Evolutionary conservation across 2,797 vertebrate genomes (phyloP).

Genomic region (Rhodeus uyekii): DNA sequence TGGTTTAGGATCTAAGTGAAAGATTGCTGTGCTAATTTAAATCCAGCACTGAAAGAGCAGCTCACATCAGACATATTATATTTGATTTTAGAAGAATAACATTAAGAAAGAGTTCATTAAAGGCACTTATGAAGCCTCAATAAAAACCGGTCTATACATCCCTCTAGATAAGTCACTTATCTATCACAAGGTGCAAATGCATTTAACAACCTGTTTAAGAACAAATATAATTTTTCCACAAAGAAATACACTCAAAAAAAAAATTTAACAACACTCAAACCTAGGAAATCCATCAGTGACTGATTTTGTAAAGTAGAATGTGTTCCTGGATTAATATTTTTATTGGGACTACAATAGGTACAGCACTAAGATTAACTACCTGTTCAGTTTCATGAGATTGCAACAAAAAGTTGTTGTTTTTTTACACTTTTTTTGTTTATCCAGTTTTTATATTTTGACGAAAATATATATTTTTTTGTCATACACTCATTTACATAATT

Average conservation of each 20-base stretch:
- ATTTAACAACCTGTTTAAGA: not conserved
- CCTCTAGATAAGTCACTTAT: not conserved
- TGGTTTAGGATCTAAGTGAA: not conserved
- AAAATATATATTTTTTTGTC: not conserved
- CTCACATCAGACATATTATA: not conserved
- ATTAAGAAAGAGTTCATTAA: not conserved
- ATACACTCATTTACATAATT: not conserved
- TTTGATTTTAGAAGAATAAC: not conserved
- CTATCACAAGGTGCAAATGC: constrained; percentile 5
- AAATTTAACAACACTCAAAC: not conserved
- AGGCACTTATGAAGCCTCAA: constrained; percentile 5
- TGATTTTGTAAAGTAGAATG: not conserved
- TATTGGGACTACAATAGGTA: not conserved
- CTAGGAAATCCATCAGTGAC: not conserved
- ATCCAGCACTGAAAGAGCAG: not conserved
- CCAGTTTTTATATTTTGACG: not conserved
- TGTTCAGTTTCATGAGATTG: not conserved
- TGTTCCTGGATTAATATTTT: not conserved
- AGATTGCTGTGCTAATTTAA: not conserved
- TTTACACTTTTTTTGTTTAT: not conserved
- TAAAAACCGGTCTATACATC: constrained; percentile 12
- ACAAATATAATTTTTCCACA: not conserved
- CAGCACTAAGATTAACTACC: not conserved
- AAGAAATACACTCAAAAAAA: constrained; percentile 16
- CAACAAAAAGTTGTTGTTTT: not conserved